Percentiles rank a stretch among this genome's conserved stretches.
phyloP scores from a whole-genome alignment of 37 sponge, comb jelly and placozoan genomes.

The Chondrilla cf. caribensis region DNA sequence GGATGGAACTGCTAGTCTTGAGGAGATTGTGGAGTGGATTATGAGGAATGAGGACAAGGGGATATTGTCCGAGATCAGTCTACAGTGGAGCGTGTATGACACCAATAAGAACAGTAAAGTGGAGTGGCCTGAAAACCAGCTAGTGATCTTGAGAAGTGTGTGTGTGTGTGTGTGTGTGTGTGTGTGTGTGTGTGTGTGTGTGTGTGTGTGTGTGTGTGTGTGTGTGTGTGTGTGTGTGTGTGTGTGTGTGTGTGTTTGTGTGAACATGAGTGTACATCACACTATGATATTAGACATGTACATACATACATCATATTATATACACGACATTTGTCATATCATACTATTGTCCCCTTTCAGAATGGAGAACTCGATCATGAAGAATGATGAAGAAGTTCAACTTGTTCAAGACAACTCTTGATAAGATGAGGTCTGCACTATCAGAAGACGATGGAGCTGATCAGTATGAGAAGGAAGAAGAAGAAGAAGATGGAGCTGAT shows the following conservation, averaged over 20 bases:
- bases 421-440: too few species aligned
- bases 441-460: not conserved
- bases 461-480: not conserved
- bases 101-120: constrained; percentile 41
- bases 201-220: too few species aligned
- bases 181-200: not conserved
- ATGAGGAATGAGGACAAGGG: not conserved
- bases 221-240: not conserved
- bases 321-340: too few species aligned
- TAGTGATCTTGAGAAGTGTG: not conserved
- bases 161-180: not conserved
- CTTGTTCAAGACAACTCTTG: too few species aligned
- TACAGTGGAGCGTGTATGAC: constrained; percentile 54
- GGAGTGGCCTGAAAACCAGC: constrained; percentile 47
- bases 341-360: too few species aligned
- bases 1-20: not conserved
- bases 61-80: constrained; percentile 38
- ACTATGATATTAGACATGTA: too few species aligned
- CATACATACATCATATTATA: too few species aligned
- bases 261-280: too few species aligned
- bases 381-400: too few species aligned
- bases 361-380: too few species aligned
- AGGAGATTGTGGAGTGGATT: constrained; percentile 10
- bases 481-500: not conserved
- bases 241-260: too few species aligned